These are phyloP conservation scores for Montipora capricornis DNA, from an alignment of 64 coral and sea anemone genomes.

Conservation along the genomic window DNA sequence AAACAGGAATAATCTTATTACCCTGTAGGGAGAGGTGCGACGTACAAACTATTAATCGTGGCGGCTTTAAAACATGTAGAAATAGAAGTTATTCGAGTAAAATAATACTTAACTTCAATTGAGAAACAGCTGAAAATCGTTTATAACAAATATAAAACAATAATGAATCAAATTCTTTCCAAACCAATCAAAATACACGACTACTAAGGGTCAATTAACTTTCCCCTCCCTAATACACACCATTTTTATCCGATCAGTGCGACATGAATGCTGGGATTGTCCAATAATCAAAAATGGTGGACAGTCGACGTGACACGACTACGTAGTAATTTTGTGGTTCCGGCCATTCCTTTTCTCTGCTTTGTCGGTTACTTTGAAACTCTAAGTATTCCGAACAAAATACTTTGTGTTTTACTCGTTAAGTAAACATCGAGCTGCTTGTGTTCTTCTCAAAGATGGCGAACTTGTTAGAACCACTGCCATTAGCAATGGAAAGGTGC, in stretches of 20 bases:
- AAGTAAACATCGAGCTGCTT: neutral
- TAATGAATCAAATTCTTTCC: neutral
- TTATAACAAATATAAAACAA: neutral
- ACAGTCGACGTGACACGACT: no score
- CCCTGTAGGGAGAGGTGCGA: neutral
- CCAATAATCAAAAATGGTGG: neutral
- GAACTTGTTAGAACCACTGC: neutral
- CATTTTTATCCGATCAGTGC: no score
- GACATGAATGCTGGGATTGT: conserved; percentile 1
- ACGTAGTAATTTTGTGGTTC: no score
- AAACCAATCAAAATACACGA: no score
- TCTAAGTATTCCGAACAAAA: no score
- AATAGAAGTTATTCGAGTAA: neutral
- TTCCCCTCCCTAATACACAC: neutral
- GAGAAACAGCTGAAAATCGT: neutral
- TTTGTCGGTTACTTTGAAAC: no score
- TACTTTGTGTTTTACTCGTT: no score
- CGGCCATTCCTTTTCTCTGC: no score
- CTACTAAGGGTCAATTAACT: neutral
- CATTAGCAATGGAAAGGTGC: conserved; percentile 36
- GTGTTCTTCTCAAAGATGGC: neutral
- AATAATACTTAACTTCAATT: neutral
- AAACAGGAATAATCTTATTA: neutral
- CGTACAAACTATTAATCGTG: neutral
- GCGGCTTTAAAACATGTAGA: neutral